These are phyloP conservation scores for Tethya wilhelma DNA, from an alignment of 37 sponge, comb jelly and placozoan species.

Conservation along the genomic window DNA sequence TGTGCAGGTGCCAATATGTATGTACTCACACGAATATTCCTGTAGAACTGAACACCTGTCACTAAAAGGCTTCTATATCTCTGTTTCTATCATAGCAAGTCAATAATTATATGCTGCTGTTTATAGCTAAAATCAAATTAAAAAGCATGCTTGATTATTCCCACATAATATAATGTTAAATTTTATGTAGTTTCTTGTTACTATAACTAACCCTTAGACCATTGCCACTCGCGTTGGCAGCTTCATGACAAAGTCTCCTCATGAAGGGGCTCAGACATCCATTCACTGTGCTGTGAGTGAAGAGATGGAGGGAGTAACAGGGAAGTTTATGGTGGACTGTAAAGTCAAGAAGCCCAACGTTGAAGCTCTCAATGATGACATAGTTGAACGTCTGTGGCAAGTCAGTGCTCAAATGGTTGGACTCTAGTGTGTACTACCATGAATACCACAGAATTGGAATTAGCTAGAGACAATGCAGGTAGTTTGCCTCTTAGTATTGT, in stretches of 20 bases:
- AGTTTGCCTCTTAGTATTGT: too few species aligned
- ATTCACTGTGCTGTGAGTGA: conserved; percentile 79
- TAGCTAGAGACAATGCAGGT: neutral
- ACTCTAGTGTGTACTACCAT: conserved; percentile 19
- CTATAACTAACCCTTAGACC: too few species aligned
- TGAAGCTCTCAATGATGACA: conserved; percentile 37
- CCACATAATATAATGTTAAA: too few species aligned
- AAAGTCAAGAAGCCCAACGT: conserved; percentile 9
- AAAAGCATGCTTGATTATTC: too few species aligned
- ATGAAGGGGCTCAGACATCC: conserved; percentile 78
- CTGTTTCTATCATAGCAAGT: too few species aligned
- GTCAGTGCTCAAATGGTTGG: conserved; percentile 57
- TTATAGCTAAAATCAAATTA: too few species aligned
- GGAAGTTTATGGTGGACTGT: conserved; percentile 80
- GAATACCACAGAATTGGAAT: neutral
- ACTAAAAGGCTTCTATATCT: too few species aligned
- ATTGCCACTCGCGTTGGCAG: neutral
- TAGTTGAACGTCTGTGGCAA: conserved; percentile 69
- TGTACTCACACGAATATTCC: too few species aligned
- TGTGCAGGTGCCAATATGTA: too few species aligned
- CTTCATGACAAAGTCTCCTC: conserved; percentile 45
- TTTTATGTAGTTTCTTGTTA: too few species aligned
- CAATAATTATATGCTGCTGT: too few species aligned
- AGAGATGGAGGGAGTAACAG: conserved; percentile 69
- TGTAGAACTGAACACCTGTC: too few species aligned